Evolutionary conservation across 23 tunicate genomes (phyloP).

Genomic region (Halocynthia aurantium): DNA sequence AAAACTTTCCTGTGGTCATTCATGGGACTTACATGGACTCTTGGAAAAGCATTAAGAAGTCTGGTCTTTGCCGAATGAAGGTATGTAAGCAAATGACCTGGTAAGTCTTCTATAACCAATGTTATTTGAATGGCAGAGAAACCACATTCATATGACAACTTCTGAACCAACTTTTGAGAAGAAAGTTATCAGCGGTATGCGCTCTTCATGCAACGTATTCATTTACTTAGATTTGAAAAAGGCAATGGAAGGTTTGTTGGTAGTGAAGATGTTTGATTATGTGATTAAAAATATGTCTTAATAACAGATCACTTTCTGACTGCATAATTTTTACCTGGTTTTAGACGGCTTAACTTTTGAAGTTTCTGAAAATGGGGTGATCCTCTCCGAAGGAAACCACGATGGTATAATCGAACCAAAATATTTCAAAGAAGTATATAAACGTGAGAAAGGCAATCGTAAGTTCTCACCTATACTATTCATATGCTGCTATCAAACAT

Average conservation of each 20-base stretch:
- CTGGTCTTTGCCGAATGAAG: conserved; percentile 45
- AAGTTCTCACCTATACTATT: background rate
- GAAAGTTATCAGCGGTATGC: conserved; percentile 83
- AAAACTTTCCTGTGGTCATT: conserved; percentile 38
- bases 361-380: conserved; percentile 64
- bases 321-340: background rate
- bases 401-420: conserved; percentile 42
- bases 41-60: conserved; percentile 14
- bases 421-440: conserved; percentile 48
- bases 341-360: conserved; percentile 69
- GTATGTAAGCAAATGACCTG: conserved; percentile 7
- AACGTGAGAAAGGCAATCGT: conserved; percentile 13
- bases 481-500: no score
- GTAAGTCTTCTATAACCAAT: background rate
- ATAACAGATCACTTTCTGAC: background rate
- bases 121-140: conserved; percentile 33
- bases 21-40: conserved; percentile 61
- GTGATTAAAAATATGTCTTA: background rate
- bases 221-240: conserved; percentile 48
- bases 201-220: conserved; percentile 52
- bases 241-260: conserved; percentile 56
- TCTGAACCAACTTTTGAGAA: conserved; percentile 40
- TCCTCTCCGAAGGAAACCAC: conserved; percentile 52
- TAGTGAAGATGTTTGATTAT: background rate
- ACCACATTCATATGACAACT: conserved; percentile 93